Evolutionary conservation across 2,797 vertebrate genomes (phyloP).

Genomic region (Yasuhikotakia modesta): DNA sequence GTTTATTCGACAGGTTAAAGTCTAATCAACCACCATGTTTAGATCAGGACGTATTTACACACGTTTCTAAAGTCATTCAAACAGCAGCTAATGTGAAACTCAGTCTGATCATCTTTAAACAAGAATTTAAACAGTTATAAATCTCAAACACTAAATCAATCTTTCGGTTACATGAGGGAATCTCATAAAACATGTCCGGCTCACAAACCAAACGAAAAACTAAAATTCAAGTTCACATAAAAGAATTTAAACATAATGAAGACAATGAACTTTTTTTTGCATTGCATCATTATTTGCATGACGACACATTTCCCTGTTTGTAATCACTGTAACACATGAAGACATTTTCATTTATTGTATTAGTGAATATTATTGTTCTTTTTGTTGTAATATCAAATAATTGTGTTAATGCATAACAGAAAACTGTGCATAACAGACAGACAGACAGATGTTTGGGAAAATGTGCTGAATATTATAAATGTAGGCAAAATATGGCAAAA

Average conservation of each 20-base stretch:
- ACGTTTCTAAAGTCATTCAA: constrained; percentile 26
- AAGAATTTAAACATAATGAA: background rate
- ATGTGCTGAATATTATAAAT: too few relatives aligned
- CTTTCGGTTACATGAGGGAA: background rate
- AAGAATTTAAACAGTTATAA: background rate
- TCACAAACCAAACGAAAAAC: constrained; percentile 9
- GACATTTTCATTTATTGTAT: background rate
- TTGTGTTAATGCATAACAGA: background rate
- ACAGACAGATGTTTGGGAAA: too few relatives aligned
- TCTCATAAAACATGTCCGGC: background rate
- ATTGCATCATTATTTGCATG: background rate
- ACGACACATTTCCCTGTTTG: background rate
- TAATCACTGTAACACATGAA: background rate
- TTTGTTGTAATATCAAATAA: background rate
- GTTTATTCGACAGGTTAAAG: constrained; percentile 28
- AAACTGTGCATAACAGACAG: too few relatives aligned
- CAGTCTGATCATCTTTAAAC: background rate
- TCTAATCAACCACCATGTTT: constrained; percentile 58
- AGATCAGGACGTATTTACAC: constrained; percentile 54
- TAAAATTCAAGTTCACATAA: background rate
- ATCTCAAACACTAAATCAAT: too few relatives aligned
- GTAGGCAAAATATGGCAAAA: background rate
- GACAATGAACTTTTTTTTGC: background rate
- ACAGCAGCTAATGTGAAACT: constrained; percentile 23
- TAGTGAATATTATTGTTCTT: background rate